Evolutionary conservation across 1,140 invertebrate genomes (phyloP).

Genomic region (Atta cephalotes): DNA sequence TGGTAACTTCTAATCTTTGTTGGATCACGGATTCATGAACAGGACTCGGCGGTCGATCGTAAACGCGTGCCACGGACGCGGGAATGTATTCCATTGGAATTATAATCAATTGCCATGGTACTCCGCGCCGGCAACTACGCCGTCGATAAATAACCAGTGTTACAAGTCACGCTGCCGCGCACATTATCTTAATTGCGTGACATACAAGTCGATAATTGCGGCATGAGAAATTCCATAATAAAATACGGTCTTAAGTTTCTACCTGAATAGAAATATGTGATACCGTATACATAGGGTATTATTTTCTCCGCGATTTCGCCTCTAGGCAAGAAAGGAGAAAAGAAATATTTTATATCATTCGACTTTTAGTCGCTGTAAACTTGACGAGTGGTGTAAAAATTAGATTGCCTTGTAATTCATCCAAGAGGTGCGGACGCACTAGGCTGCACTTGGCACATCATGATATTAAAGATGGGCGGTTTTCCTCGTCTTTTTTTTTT

Average conservation of each 20-base stretch:
- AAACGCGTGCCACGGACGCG: constrained; percentile 39
- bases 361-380: neutral
- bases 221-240: constrained; percentile 11
- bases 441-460: constrained; percentile 17
- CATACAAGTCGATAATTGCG: constrained; percentile 27
- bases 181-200: constrained; percentile 42
- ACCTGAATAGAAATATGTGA: neutral
- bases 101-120: constrained; percentile 53
- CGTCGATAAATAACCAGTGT: constrained; percentile 32
- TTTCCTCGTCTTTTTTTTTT: constrained; percentile 24
- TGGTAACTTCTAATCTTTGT: constrained; percentile 44
- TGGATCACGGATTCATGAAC: neutral
- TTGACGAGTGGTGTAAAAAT: constrained; percentile 2
- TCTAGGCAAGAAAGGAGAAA: neutral
- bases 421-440: constrained; percentile 21
- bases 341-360: neutral
- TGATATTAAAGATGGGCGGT: constrained; percentile 48
- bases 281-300: neutral
- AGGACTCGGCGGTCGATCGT: neutral
- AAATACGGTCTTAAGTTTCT: neutral
- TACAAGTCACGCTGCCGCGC: constrained; percentile 49
- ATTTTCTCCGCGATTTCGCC: neutral
- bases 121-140: constrained; percentile 4
- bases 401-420: constrained; percentile 55
- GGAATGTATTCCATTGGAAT: constrained; percentile 68